Base-by-base conservation (phyloP, 2,888 invertebrate genomes). In the Tinea trinotella region DNA sequence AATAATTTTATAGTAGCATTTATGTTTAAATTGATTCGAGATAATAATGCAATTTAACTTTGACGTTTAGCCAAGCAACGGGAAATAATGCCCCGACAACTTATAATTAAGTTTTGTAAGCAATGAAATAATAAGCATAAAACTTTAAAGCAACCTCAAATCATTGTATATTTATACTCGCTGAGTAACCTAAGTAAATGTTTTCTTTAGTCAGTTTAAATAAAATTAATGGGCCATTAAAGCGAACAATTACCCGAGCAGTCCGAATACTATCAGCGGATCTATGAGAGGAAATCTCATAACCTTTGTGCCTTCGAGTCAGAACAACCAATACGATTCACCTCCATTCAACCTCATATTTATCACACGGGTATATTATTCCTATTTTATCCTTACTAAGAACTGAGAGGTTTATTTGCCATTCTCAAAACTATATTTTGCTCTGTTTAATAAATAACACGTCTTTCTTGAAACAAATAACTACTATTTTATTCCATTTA, bases 231-330 rank as follows among this genome's bases (percentile, higher is more conserved):
- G 74, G 76, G 73, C 71, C 65, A 69, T 70, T 76, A 78, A 24
- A 68, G 72, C 79, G 78, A 82, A 83, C 82, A 81, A 83, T 82
- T 80, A 79, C 73, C 69, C 69, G 71, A 69, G 68, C 77, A 67
- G 75, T 74, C 79, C 34, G 75, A 82, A 82, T 76, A 77, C 76
- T 81, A 83, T 82, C 81, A 74, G 75, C 68, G 64, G 74, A 81
- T 82, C 80, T 81, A 74, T 76, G 74, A 30, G 80, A 73, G 71
- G 71, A 78, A 76, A 82, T 82, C 80, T 80, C 71, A 68, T 81
- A 81, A 83, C 79, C 79, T 82, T 78, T 80, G 30, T 80, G 79
- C 75, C 74, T 79, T 71, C 67, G 72, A 77, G 74, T 71, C 68
- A 13, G 18, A 73, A 76, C 30, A 30, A 30, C 71, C 66, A 65